Percentiles rank a stretch among this genome's conserved stretches.
Evolutionary conservation across 2,888 invertebrate genomes (phyloP).

Genomic region (Seira sanloemensis): DNA sequence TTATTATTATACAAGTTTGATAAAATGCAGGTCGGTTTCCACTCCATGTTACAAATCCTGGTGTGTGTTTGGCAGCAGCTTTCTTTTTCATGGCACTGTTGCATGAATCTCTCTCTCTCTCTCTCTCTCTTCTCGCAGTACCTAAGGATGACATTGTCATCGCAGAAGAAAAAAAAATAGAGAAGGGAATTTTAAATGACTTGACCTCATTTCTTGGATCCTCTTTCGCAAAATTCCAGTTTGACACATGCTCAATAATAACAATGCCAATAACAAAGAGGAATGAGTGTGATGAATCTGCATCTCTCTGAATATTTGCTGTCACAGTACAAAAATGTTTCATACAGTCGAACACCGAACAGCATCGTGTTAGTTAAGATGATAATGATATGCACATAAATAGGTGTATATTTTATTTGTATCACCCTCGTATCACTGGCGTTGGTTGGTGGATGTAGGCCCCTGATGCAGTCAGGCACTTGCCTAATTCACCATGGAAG

Average conservation of each 20-base stretch:
- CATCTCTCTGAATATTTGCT: neutral
- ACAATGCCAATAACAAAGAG: neutral
- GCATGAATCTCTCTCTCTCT: too few species aligned
- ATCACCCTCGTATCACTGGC: too few species aligned
- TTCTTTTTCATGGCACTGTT: too few species aligned
- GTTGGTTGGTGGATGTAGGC: too few species aligned
- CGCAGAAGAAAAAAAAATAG: neutral
- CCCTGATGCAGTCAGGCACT: too few species aligned
- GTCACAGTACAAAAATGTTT: slow-evolving; percentile 16
- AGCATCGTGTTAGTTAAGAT: slow-evolving; percentile 7
- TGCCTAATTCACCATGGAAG: slow-evolving; percentile 3
- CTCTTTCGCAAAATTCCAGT: slow-evolving; percentile 59
- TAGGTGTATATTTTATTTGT: too few species aligned
- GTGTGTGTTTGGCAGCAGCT: too few species aligned
- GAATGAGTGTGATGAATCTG: neutral
- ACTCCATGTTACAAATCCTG: too few species aligned
- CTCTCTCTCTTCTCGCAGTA: too few species aligned
- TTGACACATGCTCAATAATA: slow-evolving; percentile 29
- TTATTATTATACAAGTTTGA: too few species aligned
- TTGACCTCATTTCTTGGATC: slow-evolving; percentile 56
- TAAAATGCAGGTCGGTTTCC: too few species aligned
- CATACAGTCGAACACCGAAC: neutral
- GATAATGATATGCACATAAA: slow-evolving; percentile 55
- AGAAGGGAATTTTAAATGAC: slow-evolving; percentile 62
- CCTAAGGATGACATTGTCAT: slow-evolving; percentile 10